Conservation (phyloP, 2,113 vertebrate species). For the Coryphaenoides rupestris region DNA sequence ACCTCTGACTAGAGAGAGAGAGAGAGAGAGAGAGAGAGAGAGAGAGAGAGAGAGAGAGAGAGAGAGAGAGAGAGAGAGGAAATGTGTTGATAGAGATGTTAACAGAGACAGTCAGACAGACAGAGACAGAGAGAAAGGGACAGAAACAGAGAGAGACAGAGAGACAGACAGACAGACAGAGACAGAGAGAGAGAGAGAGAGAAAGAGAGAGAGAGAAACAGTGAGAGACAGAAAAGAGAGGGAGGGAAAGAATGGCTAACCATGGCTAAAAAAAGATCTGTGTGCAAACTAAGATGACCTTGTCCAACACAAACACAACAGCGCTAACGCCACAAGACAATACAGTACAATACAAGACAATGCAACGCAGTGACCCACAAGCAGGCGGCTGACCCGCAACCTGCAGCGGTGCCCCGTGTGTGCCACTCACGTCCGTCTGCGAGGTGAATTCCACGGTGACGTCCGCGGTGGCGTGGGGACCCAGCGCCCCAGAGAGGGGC, state of each 20-base stretch:
- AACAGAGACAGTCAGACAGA: not conserved
- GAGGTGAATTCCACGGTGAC: slow-evolving; percentile 73
- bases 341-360: too few species aligned
- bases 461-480: slow-evolving; percentile 75
- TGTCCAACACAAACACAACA: too few species aligned
- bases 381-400: too few species aligned
- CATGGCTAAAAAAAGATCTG: too few species aligned
- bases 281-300: too few species aligned
- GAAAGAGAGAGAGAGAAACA: not conserved
- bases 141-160: not conserved
- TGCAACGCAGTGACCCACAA: too few species aligned
- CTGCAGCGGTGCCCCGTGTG: too few species aligned
- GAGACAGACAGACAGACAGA: not conserved
- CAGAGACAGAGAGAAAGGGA: too few species aligned
- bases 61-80: not conserved
- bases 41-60: not conserved
- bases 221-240: not conserved
- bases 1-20: slow-evolving; percentile 73
- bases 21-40: not conserved
- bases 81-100: too few species aligned
- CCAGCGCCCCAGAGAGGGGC: slow-evolving; percentile 74
- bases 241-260: too few species aligned
- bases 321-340: too few species aligned
- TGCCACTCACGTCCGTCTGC: slow-evolving; percentile 70
- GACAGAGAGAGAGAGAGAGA: slow-evolving; percentile 22